Base-by-base conservation (phyloP, 2,888 invertebrate genomes). In the Cantharis rustica region DNA sequence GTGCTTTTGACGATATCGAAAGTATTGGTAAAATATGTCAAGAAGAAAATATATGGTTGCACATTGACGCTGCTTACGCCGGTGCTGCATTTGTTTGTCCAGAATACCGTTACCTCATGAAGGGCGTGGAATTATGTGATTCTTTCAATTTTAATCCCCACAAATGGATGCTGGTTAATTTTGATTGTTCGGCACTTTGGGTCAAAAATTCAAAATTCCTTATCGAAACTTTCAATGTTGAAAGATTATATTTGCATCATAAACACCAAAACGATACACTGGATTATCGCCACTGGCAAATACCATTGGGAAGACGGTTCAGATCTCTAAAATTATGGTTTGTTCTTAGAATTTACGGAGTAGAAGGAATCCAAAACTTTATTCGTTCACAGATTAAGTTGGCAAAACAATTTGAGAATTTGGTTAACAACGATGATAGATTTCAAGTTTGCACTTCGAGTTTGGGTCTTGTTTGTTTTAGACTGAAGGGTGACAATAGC, bases 111-210 rank as follows among this genome's bases (percentile, higher is more conserved):
- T 93, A 96, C 85, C 89, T 97, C 17, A 95, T 98, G 94, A 93
- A 94, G 82, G 97, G 97, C 16, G 88, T 96, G 4, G 95, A 99
- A 88, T 92, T 92, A 76, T 98, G 97, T 0, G 96, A 98, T 85
- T 99, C 98, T 0, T 98, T 99, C 88, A 98, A 98, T 88, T 98
- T 99, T 86, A 99, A 99, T 87, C 99, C 99, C 0, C 99, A 99
- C 88, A 99, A 99, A 89, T 99, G 99, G 99, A 90, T 99, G 93
- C 89, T 99, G 81, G 97, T 99, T n/a, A 99, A 98, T 88, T 99
- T 99, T 84, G 99, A 99, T 88, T 99, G 99, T 86, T 99, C 99
- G 11, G 94, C 98, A 0, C 95, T 99, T 95, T 99, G 99, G 99
- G 90, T 96, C 3, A 96, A 95, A 84, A 93, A 96, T 85, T 95